Evolutionary conservation across 2,888 invertebrate genomes (phyloP).

Genomic region (Lymantria dispar): DNA sequence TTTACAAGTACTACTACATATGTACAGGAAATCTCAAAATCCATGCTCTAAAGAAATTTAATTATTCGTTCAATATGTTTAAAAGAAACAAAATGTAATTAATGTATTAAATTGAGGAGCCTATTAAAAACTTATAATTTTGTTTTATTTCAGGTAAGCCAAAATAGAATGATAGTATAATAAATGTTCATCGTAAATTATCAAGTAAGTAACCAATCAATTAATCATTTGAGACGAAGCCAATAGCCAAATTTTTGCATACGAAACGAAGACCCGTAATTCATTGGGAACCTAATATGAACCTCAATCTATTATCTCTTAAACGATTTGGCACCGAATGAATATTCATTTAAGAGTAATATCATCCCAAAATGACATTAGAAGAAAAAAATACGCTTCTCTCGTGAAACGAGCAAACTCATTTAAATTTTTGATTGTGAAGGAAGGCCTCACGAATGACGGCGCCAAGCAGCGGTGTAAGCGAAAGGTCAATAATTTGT

Average conservation of each 20-base stretch:
- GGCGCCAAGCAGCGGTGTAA: slow-evolving; percentile 52
- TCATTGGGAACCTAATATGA: slow-evolving; percentile 70
- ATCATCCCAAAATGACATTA: slow-evolving; percentile 73
- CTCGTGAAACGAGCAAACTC: slow-evolving; percentile 64
- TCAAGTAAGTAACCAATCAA: slow-evolving; percentile 40
- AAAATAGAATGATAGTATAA: too few species aligned
- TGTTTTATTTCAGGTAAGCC: slow-evolving; percentile 29
- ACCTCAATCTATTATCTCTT: slow-evolving; percentile 77
- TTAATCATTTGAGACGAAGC: slow-evolving; percentile 50
- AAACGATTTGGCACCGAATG: slow-evolving; percentile 77
- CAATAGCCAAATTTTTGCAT: slow-evolving; percentile 53
- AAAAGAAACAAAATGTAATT: too few species aligned
- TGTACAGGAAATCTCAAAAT: too few species aligned
- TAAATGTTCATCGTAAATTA: background rate
- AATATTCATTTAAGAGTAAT: slow-evolving; percentile 80
- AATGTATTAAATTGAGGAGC: too few species aligned
- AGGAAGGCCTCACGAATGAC: slow-evolving; percentile 51
- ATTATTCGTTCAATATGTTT: too few species aligned
- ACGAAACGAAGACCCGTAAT: slow-evolving; percentile 66
- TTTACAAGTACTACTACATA: too few species aligned
- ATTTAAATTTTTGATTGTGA: slow-evolving; percentile 79
- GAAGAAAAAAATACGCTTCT: slow-evolving; percentile 62
- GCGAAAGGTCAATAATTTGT: slow-evolving; percentile 59
- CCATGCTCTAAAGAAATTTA: too few species aligned
- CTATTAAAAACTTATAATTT: background rate